Percentiles rank a stretch among this genome's conserved stretches.
Conservation (phyloP, 2,797 vertebrate species). For the Acanthopagrus latus region DNA sequence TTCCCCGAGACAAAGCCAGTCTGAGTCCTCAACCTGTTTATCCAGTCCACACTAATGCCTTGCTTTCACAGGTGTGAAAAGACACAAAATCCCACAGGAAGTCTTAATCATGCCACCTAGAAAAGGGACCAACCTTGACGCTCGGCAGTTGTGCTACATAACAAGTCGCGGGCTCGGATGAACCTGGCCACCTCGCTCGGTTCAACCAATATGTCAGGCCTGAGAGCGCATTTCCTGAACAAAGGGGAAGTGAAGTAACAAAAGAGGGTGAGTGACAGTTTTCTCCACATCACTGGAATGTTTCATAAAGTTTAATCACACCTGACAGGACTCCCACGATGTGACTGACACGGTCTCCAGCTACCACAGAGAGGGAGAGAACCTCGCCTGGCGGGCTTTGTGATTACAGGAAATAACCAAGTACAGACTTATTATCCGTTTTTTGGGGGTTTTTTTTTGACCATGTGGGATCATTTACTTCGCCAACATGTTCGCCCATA, state of each 20-base stretch:
- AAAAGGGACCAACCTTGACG: slow-evolving; percentile 60
- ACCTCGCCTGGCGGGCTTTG: slow-evolving; percentile 18
- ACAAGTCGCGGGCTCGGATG: slow-evolving; percentile 17
- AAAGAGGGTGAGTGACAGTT: slow-evolving; percentile 38
- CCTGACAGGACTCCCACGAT: slow-evolving; percentile 25
- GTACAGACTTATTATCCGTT: slow-evolving; percentile 4
- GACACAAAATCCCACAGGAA: slow-evolving; percentile 72
- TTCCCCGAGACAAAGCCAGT: slow-evolving; percentile 71
- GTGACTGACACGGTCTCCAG: slow-evolving; percentile 30
- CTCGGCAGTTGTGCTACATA: slow-evolving; percentile 58
- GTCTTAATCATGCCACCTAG: slow-evolving; percentile 65
- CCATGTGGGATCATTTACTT: slow-evolving; percentile 53
- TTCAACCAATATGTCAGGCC: slow-evolving; percentile 30
- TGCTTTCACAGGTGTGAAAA: slow-evolving; percentile 74
- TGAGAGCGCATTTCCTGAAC: slow-evolving; percentile 42
- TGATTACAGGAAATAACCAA: slow-evolving; percentile 48
- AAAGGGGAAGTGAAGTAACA: slow-evolving; percentile 35
- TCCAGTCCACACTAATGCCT: slow-evolving; percentile 74
- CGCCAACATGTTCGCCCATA: slow-evolving; percentile 21
- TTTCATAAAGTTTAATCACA: slow-evolving; percentile 39
- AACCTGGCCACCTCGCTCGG: slow-evolving; percentile 14
- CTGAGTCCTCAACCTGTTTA: slow-evolving; percentile 77
- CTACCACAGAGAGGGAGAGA: slow-evolving; percentile 15
- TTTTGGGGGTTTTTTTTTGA: no score
- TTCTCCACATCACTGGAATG: slow-evolving; percentile 47